phyloP scores from a whole-genome alignment of 2,797 vertebrate genomes.

The Malurus splendens region DNA sequence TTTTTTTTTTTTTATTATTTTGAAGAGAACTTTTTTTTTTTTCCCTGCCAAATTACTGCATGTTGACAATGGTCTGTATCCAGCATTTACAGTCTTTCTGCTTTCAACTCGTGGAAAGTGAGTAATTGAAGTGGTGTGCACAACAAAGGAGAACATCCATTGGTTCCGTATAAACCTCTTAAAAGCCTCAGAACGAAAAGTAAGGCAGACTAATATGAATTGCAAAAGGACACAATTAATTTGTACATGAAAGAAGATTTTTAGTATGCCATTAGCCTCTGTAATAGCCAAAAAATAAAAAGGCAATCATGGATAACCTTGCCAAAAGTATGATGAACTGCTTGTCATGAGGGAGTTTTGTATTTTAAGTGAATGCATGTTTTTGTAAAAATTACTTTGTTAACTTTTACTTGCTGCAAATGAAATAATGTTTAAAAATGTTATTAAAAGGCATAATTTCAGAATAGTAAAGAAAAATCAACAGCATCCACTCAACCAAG shows the following conservation, averaged over 20 bases:
- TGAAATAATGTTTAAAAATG: background rate
- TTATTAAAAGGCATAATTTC: slow-evolving; percentile 4
- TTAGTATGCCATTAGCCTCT: slow-evolving; percentile 73
- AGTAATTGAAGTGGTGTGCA: slow-evolving; percentile 56
- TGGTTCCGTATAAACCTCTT: slow-evolving; percentile 62
- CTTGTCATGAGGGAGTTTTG: slow-evolving; percentile 25
- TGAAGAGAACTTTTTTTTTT: background rate
- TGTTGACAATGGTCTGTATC: slow-evolving; percentile 17
- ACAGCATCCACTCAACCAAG: background rate
- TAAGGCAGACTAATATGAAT: slow-evolving; percentile 57
- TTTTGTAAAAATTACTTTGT: slow-evolving; percentile 36
- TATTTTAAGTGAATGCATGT: slow-evolving; percentile 10
- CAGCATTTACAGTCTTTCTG: background rate
- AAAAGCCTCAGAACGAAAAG: slow-evolving; percentile 58
- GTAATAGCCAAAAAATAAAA: slow-evolving; percentile 57
- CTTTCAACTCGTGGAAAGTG: slow-evolving; percentile 13
- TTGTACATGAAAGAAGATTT: slow-evolving; percentile 68
- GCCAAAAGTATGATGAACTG: slow-evolving; percentile 52
- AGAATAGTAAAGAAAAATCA: background rate
- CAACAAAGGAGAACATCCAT: slow-evolving; percentile 62
- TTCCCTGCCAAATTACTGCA: background rate
- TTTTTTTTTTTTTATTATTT: background rate
- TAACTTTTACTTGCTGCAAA: slow-evolving; percentile 28
- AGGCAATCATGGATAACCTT: slow-evolving; percentile 63
- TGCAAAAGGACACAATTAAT: slow-evolving; percentile 75